Evolutionary conservation across 2,888 invertebrate species (phyloP).

Genomic region (Gymnosoma rotundatum): DNA sequence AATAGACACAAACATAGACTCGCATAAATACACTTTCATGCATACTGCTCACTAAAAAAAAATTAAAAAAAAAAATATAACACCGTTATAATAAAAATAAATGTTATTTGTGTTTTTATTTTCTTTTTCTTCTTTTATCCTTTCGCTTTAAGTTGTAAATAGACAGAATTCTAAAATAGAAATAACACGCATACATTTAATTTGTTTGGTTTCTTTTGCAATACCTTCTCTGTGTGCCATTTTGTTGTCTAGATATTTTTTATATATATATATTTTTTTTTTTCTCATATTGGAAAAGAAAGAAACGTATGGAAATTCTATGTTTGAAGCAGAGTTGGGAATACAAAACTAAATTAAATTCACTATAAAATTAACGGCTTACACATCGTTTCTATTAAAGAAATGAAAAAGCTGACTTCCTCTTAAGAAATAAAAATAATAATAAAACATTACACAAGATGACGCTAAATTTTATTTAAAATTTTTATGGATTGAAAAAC

Average conservation of each 20-base stretch:
- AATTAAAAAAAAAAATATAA: not conserved
- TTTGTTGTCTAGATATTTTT: too few relatives aligned
- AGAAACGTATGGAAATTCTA: too few relatives aligned
- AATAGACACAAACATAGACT: not conserved
- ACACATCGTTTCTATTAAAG: not conserved
- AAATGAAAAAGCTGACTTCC: not conserved
- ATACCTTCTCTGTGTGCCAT: too few relatives aligned
- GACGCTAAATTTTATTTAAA: too few relatives aligned
- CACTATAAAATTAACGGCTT: not conserved
- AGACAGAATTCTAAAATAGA: not conserved
- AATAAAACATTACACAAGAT: too few relatives aligned
- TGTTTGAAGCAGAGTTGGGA: not conserved
- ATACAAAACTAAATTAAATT: not conserved
- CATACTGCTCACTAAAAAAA: not conserved
- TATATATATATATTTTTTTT: too few relatives aligned
- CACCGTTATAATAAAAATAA: conserved; percentile 11
- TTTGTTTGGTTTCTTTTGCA: not conserved
- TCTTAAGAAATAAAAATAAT: not conserved
- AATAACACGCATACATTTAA: not conserved
- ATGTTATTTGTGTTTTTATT: conserved; percentile 3
- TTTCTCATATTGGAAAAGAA: too few relatives aligned
- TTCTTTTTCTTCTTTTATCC: not conserved
- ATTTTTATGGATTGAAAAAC: too few relatives aligned
- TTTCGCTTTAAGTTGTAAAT: not conserved
- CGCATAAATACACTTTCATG: not conserved